phyloP scores from a whole-genome alignment of 2,888 invertebrate genomes.

The Flexamia atlantica region DNA sequence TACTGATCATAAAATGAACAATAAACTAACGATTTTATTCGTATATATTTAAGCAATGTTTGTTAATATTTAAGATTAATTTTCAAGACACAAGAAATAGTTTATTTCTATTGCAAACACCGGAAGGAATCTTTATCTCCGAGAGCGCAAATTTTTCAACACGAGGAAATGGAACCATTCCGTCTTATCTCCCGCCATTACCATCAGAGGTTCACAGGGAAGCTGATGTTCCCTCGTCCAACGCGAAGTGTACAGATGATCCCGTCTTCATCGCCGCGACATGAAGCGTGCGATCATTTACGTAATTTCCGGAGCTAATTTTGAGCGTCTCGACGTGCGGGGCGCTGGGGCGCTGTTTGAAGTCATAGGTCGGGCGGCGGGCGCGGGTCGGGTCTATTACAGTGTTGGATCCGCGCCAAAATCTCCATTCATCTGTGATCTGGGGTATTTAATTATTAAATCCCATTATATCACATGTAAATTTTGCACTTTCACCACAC shows the following conservation, averaged over 20 bases:
- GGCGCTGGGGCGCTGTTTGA: no score
- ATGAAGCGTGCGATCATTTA: constrained; percentile 38
- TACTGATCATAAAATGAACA: no score
- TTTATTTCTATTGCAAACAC: no score
- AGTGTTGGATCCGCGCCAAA: background rate
- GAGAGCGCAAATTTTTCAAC: background rate
- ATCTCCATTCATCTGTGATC: constrained; percentile 3
- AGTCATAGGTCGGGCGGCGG: background rate
- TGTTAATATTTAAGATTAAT: no score
- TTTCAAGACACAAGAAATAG: no score
- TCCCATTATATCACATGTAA: no score
- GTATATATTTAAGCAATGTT: no score
- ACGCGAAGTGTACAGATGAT: constrained; percentile 2
- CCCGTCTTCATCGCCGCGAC: background rate
- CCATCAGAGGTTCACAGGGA: constrained; percentile 11
- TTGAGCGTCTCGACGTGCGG: background rate
- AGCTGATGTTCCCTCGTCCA: constrained; percentile 20
- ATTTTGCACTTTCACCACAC: background rate
- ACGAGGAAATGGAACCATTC: background rate
- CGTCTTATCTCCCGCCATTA: background rate
- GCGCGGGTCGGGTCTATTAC: background rate
- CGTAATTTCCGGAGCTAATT: constrained; percentile 49
- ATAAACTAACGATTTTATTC: no score
- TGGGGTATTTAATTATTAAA: no score
- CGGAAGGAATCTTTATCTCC: no score